Conservation (phyloP, 2,797 vertebrate species). For the Thunnus albacares region DNA sequence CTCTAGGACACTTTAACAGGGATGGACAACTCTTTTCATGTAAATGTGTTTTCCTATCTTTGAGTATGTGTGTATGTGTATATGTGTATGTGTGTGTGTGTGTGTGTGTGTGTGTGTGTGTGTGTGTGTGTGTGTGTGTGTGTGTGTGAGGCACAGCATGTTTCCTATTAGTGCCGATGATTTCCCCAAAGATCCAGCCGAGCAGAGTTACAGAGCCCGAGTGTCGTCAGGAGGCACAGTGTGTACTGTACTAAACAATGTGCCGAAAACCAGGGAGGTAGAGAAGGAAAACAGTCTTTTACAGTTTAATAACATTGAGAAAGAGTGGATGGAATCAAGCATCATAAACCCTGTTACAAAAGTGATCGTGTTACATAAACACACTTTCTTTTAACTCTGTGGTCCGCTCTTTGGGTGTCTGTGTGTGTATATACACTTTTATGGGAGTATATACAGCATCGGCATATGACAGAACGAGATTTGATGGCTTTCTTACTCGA, state of each 20-base stretch:
- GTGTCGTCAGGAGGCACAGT: constrained; percentile 79
- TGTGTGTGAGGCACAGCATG: constrained; percentile 65
- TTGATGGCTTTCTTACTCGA: constrained; percentile 52
- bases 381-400: constrained; percentile 60
- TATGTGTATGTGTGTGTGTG: constrained; percentile 1
- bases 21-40: constrained; percentile 10
- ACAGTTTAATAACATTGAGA: constrained; percentile 78
- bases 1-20: constrained; percentile 38
- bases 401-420: constrained; percentile 58
- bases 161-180: constrained; percentile 82
- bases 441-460: constrained; percentile 53
- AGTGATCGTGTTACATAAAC: constrained; percentile 73
- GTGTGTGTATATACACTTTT: constrained; percentile 52
- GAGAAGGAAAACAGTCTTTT: constrained; percentile 73
- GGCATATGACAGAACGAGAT: constrained; percentile 51
- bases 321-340: constrained; percentile 69
- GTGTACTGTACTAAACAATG: constrained; percentile 73
- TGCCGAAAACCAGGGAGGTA: constrained; percentile 71
- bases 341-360: constrained; percentile 71
- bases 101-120: constrained; percentile 1
- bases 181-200: constrained; percentile 77
- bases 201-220: constrained; percentile 71
- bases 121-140: constrained; percentile 10
- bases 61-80: not conserved
- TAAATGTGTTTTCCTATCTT: constrained; percentile 13